Base-by-base conservation (phyloP, 2,888 invertebrate species). In the Epiblema foenella region DNA sequence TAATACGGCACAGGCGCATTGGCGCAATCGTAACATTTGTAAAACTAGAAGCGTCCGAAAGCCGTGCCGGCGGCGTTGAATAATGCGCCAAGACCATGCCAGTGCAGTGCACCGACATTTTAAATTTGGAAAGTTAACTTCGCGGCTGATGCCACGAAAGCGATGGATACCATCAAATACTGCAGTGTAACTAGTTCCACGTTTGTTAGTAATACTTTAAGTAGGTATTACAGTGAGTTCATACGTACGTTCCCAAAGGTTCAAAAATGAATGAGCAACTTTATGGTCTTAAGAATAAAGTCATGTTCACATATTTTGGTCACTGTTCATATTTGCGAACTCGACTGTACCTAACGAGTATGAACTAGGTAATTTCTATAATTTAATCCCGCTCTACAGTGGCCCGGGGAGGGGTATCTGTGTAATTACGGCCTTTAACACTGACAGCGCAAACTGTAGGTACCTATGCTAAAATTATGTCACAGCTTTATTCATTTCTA, bases 11-110 rank as follows among this genome's bases (percentile, higher is more conserved):
- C 29, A 64, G 39, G 64, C 64, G 64, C 64, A 46, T 46, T 46
- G 64, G 69, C 69, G 69, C 69, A 69, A 69, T 69, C 69, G 64
- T 70, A 59, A 64, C 5, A 33, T 33, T 33, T 8, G 33, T 33
- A 33, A 33, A 70, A 51, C 69, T 58, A 51, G 64, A 64, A 54
- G 52, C 52, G 52, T 59, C 69, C 65, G 58, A 33, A 39, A 57
- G 52, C 39, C 57, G 51, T 51, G 65, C 52, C 63, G 17, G 20
- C 52, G 59, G 42, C 33, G 58, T 11, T 46, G 52, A 70, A 54
- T 59, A 65, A 69, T 70, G 69, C 69, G 64, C 64, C 65, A 69
- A 65, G 17, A 51, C 42, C 69, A 42, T 65, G 69, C 57, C 51
- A 20, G 39, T 58, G 64, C 51, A 20, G 39, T 58, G 64, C 69